phyloP scores from a whole-genome alignment of 2,113 vertebrate genomes.

The Capra hircus region DNA sequence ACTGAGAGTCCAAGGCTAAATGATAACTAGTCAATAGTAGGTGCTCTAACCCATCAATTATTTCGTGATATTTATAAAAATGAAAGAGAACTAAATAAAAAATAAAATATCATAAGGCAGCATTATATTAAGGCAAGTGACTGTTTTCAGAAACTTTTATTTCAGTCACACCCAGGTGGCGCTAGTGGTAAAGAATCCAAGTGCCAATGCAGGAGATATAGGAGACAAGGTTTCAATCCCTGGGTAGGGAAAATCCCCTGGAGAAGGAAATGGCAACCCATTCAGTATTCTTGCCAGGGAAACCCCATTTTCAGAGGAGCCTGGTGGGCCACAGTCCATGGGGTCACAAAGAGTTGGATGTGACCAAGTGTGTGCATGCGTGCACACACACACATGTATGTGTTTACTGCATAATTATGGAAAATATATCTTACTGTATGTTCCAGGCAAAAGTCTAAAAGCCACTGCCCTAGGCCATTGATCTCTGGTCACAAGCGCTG shows the following conservation, averaged over 20 bases:
- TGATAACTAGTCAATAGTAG: not conserved
- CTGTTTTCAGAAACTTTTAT: slow-evolving; percentile 28
- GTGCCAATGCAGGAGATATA: not conserved
- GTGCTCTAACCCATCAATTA: not conserved
- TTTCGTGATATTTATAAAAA: not conserved
- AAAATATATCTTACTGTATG: not conserved
- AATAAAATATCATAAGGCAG: not conserved
- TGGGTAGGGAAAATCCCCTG: not conserved
- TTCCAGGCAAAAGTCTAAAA: slow-evolving; percentile 11
- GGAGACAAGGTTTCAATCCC: not conserved
- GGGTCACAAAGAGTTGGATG: not conserved
- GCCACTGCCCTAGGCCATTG: not conserved
- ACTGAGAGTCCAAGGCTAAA: not conserved
- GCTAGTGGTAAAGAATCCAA: not conserved
- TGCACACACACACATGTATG: not conserved
- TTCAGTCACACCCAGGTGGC: not conserved
- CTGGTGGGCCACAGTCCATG: not conserved
- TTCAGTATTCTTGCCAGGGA: not conserved
- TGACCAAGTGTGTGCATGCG: not conserved
- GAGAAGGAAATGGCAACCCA: not conserved
- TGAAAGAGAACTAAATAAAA: not conserved
- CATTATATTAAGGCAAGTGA: not conserved
- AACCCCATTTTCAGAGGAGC: not conserved
- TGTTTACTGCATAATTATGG: not conserved
- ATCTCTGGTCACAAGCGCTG: not conserved